Evolutionary conservation across 2,797 vertebrate genomes (phyloP), one percentile per base, ranked within the genome.

Genomic region (Erethizon dorsatum): DNA sequence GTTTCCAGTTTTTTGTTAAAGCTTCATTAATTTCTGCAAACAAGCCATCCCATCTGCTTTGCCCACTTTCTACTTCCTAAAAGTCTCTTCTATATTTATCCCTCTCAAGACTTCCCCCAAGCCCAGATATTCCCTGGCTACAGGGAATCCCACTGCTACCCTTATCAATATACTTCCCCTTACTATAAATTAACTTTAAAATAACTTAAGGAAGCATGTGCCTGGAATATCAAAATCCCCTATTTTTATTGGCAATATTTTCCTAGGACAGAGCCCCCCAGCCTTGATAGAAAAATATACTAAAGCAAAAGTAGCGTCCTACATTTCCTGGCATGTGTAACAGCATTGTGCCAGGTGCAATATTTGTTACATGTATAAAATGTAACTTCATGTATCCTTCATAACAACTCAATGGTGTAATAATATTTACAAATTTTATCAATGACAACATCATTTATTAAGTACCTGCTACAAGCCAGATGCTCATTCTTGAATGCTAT

Each of bases 21-120:
- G 41, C 37, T 65, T 93, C 86, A 93, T 94, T 96, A 80, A 75
- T 91, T 94, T 92, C 83, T 96, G 37, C 65, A 92, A 95, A 80
- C 15, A 90, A 94, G 41, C 31, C 63, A 80, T 52, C 18, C 45
- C 63, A 71, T 87, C 47, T 91, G 71, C n/a, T 93, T 94, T 41
- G 69, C 14, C 56, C 4, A 87, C 52, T 75, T 86, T 57, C 57
- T 94, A 17, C 69, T 94, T 88, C 65, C 50, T 80, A 89, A 1
- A 0, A 91, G 37, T 24, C 22, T 28, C 37, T 73, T 88, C 13
- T 14, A 69, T 67, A 67, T 79, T 75, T 41, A 71, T 56, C 3
- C n/a, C 33, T 65, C 18, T 93, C 15, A 73, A 90, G 65, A 83
- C n/a, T 63, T 95, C 9, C 28, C 33, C 17, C 28, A 85, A 69